A percentile compares a stretch with the other conserved stretches of the same genome.
Evolutionary conservation across 2,113 vertebrate genomes (phyloP).

Genomic region (Pyrgilauda ruficollis): DNA sequence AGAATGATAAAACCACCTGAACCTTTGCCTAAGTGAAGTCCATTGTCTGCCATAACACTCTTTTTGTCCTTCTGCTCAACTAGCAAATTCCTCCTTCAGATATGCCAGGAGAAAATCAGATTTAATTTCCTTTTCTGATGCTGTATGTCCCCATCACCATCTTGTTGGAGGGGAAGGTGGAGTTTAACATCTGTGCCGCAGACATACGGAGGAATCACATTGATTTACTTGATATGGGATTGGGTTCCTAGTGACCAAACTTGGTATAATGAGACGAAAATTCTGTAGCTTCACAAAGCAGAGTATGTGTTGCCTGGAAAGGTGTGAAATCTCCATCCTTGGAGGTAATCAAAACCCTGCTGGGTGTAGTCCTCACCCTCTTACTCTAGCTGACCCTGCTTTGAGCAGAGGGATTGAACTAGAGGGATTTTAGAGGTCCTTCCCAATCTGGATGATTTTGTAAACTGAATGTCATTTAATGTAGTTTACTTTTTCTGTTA

Average conservation of each 20-base stretch:
- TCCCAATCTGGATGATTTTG: background rate
- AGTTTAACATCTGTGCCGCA: background rate
- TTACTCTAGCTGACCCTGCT: background rate
- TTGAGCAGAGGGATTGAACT: background rate
- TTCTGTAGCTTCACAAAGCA: background rate
- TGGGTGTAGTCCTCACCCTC: background rate
- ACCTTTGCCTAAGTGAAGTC: background rate
- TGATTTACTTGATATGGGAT: background rate
- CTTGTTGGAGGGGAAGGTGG: background rate
- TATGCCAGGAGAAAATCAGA: background rate
- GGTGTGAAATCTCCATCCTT: background rate
- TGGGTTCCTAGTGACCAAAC: background rate
- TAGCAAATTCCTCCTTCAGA: background rate
- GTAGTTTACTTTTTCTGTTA: background rate
- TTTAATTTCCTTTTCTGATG: background rate
- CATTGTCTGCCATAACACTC: background rate
- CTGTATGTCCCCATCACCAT: background rate
- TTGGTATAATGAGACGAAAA: background rate
- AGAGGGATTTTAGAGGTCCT: background rate
- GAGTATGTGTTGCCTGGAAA: background rate
- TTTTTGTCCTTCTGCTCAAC: background rate
- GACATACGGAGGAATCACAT: background rate
- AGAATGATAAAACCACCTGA: background rate
- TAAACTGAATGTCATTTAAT: background rate
- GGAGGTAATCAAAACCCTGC: background rate